phyloP scores from a whole-genome alignment of 2,797 vertebrate species.

The Neosilurus mollespiculum region DNA sequence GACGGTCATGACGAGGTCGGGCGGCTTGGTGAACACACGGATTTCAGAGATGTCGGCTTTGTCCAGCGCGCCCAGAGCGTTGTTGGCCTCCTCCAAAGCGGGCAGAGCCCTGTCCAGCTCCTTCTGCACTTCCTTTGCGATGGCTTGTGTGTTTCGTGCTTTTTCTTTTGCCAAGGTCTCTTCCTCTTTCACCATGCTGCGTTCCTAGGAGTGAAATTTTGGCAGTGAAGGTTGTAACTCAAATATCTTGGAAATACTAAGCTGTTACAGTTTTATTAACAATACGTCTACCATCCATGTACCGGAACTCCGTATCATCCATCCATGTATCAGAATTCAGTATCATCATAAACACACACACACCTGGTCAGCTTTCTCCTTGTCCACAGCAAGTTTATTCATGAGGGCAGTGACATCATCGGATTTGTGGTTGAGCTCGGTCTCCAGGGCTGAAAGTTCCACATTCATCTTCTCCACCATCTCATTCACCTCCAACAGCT shows the following conservation, averaged over 20 bases:
- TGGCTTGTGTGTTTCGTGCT: conserved; percentile 82
- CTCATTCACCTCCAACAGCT: conserved; percentile 81
- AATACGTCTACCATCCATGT: neutral
- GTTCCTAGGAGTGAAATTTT: conserved; percentile 67
- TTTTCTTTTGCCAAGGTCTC: conserved; percentile 80
- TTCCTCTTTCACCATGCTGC: conserved; percentile 78
- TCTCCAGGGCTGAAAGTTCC: conserved; percentile 82
- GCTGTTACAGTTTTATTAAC: neutral
- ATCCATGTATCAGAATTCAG: neutral
- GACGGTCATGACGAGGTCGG: conserved; percentile 83
- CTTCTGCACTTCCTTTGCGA: conserved; percentile 80
- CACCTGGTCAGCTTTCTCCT: conserved; percentile 82
- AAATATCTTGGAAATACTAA: neutral
- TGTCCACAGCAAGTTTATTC: conserved; percentile 79
- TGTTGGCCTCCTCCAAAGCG: conserved; percentile 78
- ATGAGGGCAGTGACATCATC: conserved; percentile 78
- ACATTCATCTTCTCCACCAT: conserved; percentile 85
- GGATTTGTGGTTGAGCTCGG: conserved; percentile 80
- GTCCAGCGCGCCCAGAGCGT: conserved; percentile 80
- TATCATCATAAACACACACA: conserved; percentile 17
- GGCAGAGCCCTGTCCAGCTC: conserved; percentile 83
- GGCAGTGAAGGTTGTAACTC: neutral
- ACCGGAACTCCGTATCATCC: no score
- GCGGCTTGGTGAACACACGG: conserved; percentile 84
- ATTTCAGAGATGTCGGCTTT: conserved; percentile 87